These are phyloP conservation scores for Lasioglossum albipes DNA, from an alignment of 1,140 invertebrate species.

Conservation along the genomic window DNA sequence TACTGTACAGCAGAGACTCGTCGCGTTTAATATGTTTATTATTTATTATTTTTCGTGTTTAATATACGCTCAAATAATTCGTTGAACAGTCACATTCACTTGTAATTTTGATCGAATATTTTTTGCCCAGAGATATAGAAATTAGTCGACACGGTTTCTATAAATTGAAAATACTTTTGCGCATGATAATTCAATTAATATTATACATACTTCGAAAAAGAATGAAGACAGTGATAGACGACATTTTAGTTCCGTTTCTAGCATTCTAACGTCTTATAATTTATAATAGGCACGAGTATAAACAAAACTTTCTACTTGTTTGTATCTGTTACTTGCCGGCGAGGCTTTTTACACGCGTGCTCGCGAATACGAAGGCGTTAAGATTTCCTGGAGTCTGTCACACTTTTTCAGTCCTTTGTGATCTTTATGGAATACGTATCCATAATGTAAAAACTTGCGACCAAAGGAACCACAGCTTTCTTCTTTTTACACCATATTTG, in stretches of 20 bases:
- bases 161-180: too few relatives aligned
- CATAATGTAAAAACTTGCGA: not conserved
- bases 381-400: not conserved
- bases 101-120: too few relatives aligned
- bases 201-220: not conserved
- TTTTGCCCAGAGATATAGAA: too few relatives aligned
- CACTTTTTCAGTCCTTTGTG: not conserved
- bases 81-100: too few relatives aligned
- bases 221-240: constrained; percentile 45
- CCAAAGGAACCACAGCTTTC: too few relatives aligned
- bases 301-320: constrained; percentile 61
- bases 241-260: constrained; percentile 34
- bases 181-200: too few relatives aligned
- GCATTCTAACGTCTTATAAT: constrained; percentile 25
- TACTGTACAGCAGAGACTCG: too few relatives aligned
- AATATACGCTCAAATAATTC: too few relatives aligned
- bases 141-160: too few relatives aligned
- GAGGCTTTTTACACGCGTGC: not conserved
- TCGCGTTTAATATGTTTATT: too few relatives aligned
- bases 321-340: constrained; percentile 44
- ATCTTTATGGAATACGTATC: not conserved
- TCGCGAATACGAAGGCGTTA: constrained; percentile 7
- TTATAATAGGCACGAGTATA: constrained; percentile 19
- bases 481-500: too few relatives aligned
- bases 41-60: too few relatives aligned